phyloP scores from a whole-genome alignment of 2,888 invertebrate species.

The Dromius quadrimaculatus region DNA sequence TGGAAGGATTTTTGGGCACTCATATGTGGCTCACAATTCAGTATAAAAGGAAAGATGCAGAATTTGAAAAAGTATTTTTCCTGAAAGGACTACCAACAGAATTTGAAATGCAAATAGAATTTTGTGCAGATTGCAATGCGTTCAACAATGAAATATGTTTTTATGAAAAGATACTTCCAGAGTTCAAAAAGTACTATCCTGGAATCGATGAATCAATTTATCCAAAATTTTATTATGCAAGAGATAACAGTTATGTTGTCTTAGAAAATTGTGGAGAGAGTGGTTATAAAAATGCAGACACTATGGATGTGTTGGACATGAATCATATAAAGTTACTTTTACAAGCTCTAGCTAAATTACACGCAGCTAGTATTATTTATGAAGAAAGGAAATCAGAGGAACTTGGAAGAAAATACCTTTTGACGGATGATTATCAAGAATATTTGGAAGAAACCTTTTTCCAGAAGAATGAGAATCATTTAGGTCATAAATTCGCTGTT shows the following conservation, averaged over 20 bases:
- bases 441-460: constrained; percentile 64
- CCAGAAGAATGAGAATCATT: constrained; percentile 58
- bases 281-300: constrained; percentile 55
- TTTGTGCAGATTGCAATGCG: constrained; percentile 34
- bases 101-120: constrained; percentile 31
- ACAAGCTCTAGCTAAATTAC: constrained; percentile 56
- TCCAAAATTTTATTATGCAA: constrained; percentile 59
- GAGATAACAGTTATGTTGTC: constrained; percentile 58
- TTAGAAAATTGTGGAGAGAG: constrained; percentile 61
- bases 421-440: constrained; percentile 59
- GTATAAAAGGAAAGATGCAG: constrained; percentile 43
- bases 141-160: constrained; percentile 54
- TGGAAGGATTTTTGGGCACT: constrained; percentile 58
- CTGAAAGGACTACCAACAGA: constrained; percentile 46
- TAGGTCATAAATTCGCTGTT: constrained; percentile 58
- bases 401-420: constrained; percentile 50
- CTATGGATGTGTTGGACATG: constrained; percentile 39
- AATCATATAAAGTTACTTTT: constrained; percentile 54
- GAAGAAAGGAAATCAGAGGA: constrained; percentile 57
- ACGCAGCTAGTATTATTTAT: constrained; percentile 59
- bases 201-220: constrained; percentile 57
- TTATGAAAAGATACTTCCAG: constrained; percentile 41
- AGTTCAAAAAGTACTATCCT: constrained; percentile 31
- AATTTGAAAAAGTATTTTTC: constrained; percentile 44
- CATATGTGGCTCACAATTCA: constrained; percentile 56